Evolutionary conservation across 2,888 invertebrate species (phyloP), one percentile per base, ranked within the genome.

Genomic region (Omphaloscelis lunosa): DNA sequence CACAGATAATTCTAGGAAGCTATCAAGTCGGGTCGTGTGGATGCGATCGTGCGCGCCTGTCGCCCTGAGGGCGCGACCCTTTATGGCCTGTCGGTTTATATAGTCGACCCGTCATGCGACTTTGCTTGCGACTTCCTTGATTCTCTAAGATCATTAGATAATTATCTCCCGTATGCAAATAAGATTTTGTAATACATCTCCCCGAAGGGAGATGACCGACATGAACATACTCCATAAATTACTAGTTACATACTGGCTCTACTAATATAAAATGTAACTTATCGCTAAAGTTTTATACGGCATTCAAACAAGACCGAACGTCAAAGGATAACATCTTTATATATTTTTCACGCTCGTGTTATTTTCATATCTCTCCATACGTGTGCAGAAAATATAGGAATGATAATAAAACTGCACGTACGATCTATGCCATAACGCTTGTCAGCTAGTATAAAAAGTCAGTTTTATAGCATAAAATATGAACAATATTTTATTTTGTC

Each of bases 21-120:
- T 90, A 92, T 93, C 90, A 86, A 82, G 86, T 77, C 77, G 80
- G 89, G 89, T 91, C 91, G 91, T 91, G 90, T 89, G 89, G 90
- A 90, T 89, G 82, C 81, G 87, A 90, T 93, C 94, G 94, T 94
- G 94, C 89, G 89, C 90, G 85, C 89, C 79, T 86, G 90, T 80
- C 85, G 85, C 87, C 89, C 86, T 27, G 80, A 82, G 86, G 90
- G 90, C 91, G 89, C 90, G 92, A 93, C 92, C 93, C 93, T 90
- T 87, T 81, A 80, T 77, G 77, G 77, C 80, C 78, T 71, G 72
- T 75, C 65, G 70, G 82, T 83, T 81, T 78, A 75, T 76, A 84
- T 88, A 76, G 72, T 48, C 78, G 75, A 80, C 65, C 72, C 80
- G 70, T 84, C 88, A 86, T 83, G 75, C 72, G 59, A 78, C 83